Conservation (phyloP, 2,888 invertebrate species). For the Chloroclysta siterata region DNA sequence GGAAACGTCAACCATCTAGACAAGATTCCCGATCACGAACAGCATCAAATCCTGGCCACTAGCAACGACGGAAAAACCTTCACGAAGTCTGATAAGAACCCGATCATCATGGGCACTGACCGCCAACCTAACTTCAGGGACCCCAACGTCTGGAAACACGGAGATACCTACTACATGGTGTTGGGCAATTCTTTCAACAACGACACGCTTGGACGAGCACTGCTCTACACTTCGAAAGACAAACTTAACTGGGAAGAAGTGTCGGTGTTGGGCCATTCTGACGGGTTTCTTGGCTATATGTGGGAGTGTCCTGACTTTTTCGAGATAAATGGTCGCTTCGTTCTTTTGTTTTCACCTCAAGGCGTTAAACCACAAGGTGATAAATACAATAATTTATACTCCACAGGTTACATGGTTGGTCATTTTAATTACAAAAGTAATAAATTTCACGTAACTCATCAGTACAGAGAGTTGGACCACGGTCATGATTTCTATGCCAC, state of each 20-base stretch:
- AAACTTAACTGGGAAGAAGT: constrained; percentile 60
- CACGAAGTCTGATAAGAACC: constrained; percentile 64
- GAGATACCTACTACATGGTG: constrained; percentile 69
- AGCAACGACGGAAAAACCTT: constrained; percentile 67
- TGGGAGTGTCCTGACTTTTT: constrained; percentile 84
- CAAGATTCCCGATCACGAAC: constrained; percentile 56
- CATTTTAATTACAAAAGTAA: constrained; percentile 62
- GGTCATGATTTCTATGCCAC: constrained; percentile 79
- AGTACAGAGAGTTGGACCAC: constrained; percentile 67
- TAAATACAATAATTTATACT: constrained; percentile 58
- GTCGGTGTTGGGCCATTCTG: constrained; percentile 60
- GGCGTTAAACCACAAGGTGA: constrained; percentile 56
- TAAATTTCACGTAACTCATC: constrained; percentile 52
- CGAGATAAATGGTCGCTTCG: constrained; percentile 60
- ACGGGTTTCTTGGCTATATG: constrained; percentile 71
- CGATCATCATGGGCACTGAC: constrained; percentile 60
- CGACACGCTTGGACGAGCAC: constrained; percentile 58
- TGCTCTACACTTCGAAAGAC: constrained; percentile 68
- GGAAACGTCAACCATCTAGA: constrained; percentile 63
- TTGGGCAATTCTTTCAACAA: constrained; percentile 70
- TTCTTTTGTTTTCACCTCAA: constrained; percentile 77
- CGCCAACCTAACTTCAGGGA: constrained; percentile 75
- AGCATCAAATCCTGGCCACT: constrained; percentile 65
- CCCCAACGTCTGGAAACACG: constrained; percentile 78
- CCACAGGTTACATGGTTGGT: constrained; percentile 74